Evolutionary conservation across 2,797 vertebrate species (phyloP), one percentile per base, ranked within the genome.

Genomic region (Brachymystax lenok): DNA sequence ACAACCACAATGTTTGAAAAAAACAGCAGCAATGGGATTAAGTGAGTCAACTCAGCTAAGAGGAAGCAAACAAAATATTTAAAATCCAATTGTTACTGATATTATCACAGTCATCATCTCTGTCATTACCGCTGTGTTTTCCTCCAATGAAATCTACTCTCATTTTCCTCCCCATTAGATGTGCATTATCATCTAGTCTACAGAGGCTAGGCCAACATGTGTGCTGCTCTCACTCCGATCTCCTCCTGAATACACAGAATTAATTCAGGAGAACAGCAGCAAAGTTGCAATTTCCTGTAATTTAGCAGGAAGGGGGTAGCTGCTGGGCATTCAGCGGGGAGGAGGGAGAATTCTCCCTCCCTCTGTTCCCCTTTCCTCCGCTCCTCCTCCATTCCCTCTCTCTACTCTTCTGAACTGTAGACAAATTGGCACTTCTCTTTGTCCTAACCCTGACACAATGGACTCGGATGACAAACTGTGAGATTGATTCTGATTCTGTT

Each of bases 271-370:
- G 75, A 78, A 86, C 76, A 75, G 84, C 77, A 83, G 74, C 83
- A 83, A 85, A 85, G 80, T 83, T 87, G 82, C 77, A 83, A 83
- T 88, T 87, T 90, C 81, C 81, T 85, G 79, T 79, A 70, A 85
- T 85, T 86, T 80, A n/a, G 72, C 13, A 59, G 68, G 28, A 81
- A 72, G 63, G 77, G 56, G 78, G 61, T 51, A 35, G 71, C 74
- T 79, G 61, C 72, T n/a, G 6, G 8, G 66, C 17, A 72, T 61
- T 76, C 64, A 70, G 21, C 12, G 21, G 7, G n/a, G 35, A 35
- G 69, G 52, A 81, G 66, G 77, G 69, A 30, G 69, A 69, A 61
- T 73, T 35, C 13, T 75, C 54, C 74, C 10, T 24, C 77, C 28
- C 69, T 59, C 76, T 52, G 50, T 71, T 69, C 69, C 74, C 75